Percentiles rank a stretch among this genome's conserved stretches.
Conservation (phyloP, 2,888 invertebrate species). For the Reticulitermes lucifugus region DNA sequence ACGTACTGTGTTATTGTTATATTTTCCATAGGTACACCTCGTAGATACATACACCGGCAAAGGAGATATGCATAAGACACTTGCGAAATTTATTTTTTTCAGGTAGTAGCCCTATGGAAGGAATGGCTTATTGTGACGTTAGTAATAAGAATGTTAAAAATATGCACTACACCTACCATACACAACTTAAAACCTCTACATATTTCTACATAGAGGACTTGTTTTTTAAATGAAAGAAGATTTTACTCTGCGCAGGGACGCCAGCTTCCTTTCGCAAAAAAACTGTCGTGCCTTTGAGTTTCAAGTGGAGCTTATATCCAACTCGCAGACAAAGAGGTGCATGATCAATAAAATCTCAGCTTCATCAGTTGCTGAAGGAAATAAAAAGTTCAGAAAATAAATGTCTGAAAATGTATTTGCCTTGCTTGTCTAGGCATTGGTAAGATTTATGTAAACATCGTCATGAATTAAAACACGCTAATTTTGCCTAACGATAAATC, state of each 20-base stretch:
- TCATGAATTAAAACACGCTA: background rate
- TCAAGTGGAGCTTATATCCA: background rate
- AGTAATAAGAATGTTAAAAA: too few relatives aligned
- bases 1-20: too few relatives aligned
- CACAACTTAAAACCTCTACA: too few relatives aligned
- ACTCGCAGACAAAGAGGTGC: background rate
- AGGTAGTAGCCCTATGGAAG: too few relatives aligned
- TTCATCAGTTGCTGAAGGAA: background rate
- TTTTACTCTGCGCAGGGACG: background rate
- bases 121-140: too few relatives aligned
- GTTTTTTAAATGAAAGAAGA: background rate
- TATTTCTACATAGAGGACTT: too few relatives aligned
- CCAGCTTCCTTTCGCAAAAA: background rate
- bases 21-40: too few relatives aligned
- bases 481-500: background rate
- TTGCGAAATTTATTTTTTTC: too few relatives aligned
- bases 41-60: too few relatives aligned
- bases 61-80: too few relatives aligned
- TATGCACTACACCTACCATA: too few relatives aligned
- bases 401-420: background rate
- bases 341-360: background rate
- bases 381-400: background rate
- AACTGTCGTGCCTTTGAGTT: background rate
- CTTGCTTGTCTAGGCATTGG: background rate
- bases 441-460: background rate